phyloP scores from a whole-genome alignment of 1,140 invertebrate genomes.

The Hydropsyche tenuis region DNA sequence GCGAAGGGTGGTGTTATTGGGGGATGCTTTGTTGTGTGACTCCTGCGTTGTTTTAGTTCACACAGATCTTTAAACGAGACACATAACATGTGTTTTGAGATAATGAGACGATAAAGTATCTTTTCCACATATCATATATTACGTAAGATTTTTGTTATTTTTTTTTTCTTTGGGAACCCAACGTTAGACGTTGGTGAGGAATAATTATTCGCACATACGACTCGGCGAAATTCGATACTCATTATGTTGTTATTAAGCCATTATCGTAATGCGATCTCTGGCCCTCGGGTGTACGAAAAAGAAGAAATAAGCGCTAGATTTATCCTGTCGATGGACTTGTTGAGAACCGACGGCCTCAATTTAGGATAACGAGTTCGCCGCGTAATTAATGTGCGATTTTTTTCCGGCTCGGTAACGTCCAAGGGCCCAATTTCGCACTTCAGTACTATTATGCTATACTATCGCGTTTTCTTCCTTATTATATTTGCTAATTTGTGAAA shows the following conservation, averaged over 20 bases:
- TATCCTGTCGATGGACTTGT: constrained; percentile 23
- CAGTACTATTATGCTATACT: no score
- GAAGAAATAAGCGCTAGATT: constrained; percentile 10
- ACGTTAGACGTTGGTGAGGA: no score
- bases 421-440: no score
- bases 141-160: no score
- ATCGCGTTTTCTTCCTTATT: no score
- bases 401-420: neutral
- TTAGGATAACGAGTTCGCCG: constrained; percentile 9
- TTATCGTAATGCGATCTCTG: constrained; percentile 18
- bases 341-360: constrained; percentile 20
- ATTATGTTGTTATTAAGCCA: constrained; percentile 12
- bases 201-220: no score
- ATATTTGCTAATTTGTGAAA: no score
- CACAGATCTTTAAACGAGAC: neutral
- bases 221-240: constrained; percentile 12
- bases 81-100: no score
- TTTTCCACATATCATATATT: no score
- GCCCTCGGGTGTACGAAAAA: neutral
- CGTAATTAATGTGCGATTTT: constrained; percentile 23
- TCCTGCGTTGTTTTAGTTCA: neutral
- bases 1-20: neutral
- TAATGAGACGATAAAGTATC: no score
- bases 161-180: no score
- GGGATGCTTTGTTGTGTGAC: constrained; percentile 18